Evolutionary conservation across 2,888 invertebrate genomes (phyloP), one percentile per base, ranked within the genome.

Genomic region (Atethmia centrago): DNA sequence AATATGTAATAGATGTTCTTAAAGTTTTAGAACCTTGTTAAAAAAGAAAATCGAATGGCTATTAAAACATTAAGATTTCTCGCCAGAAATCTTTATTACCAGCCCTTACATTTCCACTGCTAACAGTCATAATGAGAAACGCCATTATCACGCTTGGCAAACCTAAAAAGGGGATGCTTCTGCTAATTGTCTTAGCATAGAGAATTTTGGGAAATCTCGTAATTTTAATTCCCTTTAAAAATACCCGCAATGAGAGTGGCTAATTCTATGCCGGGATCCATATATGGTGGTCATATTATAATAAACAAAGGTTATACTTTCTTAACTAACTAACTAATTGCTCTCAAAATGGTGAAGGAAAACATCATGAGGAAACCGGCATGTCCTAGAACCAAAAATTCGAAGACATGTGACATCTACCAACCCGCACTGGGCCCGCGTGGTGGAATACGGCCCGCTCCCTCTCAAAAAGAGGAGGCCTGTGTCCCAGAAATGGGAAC

Each of bases 91-190:
- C 21, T n/a, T n/a, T n/a, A 31, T 36, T 31, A 36, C 51, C 25
- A 42, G 10, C n/a, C 25, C 42, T 31, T 49, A 63, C 10, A 63
- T 73, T 61, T 59, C 12, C 25, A 36, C 36, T 53, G n/a, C 45
- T 55, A 28, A 28, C 10, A 40, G n/a, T 74, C 62, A 36, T 74
- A 63, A 74, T 56, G 42, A 25, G 31, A 42, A 49, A 76, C 21
- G 56, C 31, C 47, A 42, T 75, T 75, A 56, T 51, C 45, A 51
- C 25, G 12, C 36, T 58, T 51, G 28, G 45, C 19, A 51, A 67
- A 31, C 31, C 12, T n/a, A 25, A 59, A 73, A 62, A 45, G 14
- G n/a, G 28, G 14, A 55, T 42, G 47, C 64, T 40, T 56, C 12
- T 45, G 55, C 47, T 62, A 36, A 40, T 49, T 75, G 42, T 66